Evolutionary conservation across 1,140 invertebrate species (phyloP).

Genomic region (Sycobia sp.): DNA sequence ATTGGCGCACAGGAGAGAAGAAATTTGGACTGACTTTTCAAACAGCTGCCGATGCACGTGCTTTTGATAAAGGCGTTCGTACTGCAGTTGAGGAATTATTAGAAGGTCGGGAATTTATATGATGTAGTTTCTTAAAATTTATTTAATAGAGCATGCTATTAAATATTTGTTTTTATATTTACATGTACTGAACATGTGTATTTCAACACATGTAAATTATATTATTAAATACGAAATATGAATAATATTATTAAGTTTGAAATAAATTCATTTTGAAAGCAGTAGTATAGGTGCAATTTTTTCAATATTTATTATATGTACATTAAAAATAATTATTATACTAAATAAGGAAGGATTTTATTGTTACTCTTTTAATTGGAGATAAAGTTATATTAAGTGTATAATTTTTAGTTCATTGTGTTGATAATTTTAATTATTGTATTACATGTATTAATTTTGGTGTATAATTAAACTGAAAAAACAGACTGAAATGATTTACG

Average conservation of each 20-base stretch:
- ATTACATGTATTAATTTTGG: background rate
- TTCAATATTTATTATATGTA: no score
- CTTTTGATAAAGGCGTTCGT: constrained; percentile 91
- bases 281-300: no score
- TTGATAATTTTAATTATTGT: background rate
- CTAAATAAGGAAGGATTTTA: no score
- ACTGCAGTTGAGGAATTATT: constrained; percentile 88
- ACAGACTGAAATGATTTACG: constrained; percentile 21
- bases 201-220: no score
- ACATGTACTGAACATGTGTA: no score
- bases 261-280: no score
- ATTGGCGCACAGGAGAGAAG: constrained; percentile 94
- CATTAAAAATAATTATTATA: no score
- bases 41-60: constrained; percentile 89
- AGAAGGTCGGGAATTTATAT: constrained; percentile 72
- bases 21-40: constrained; percentile 95
- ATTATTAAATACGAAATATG: no score
- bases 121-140: background rate
- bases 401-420: background rate
- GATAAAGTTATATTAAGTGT: no score
- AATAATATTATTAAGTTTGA: no score
- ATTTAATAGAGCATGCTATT: background rate
- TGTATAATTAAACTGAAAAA: background rate
- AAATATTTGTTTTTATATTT: no score
- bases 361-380: no score